Percentiles rank a stretch among this genome's conserved stretches.
Conservation (phyloP, 1,140 invertebrate species). For the Bombus terrestris region DNA sequence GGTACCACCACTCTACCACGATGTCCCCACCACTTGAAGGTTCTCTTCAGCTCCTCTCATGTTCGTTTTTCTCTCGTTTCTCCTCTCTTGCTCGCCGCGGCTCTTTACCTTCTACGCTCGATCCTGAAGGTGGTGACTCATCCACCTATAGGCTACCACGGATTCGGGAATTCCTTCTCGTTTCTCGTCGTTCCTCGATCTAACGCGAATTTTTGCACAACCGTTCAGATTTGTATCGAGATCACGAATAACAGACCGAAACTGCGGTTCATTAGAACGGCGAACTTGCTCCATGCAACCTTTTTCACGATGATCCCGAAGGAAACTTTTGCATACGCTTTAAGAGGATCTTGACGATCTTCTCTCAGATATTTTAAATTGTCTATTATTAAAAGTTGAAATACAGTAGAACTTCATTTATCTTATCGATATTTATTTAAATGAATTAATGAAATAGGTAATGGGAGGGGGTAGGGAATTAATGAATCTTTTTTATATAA, state of each 20-base stretch:
- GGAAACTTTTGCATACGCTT: neutral
- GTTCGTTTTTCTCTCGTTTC: constrained; percentile 58
- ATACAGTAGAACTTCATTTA: neutral
- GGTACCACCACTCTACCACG: constrained; percentile 59
- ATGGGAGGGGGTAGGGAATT: neutral
- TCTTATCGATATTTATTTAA: neutral
- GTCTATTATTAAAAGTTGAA: neutral
- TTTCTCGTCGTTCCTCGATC: constrained; percentile 53
- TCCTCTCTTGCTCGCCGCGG: constrained; percentile 41
- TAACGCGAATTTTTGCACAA: constrained; percentile 41
- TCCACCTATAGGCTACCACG: constrained; percentile 67
- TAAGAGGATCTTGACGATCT: neutral
- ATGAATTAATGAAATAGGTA: neutral
- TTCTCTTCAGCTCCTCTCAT: constrained; percentile 57
- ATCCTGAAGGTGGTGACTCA: constrained; percentile 70
- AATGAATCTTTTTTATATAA: no score
- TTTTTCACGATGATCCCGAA: neutral
- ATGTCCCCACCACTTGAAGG: constrained; percentile 59
- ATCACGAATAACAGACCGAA: constrained; percentile 29
- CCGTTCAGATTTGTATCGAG: constrained; percentile 31
- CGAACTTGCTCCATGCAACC: neutral
- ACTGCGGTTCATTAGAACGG: constrained; percentile 20
- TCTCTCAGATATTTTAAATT: neutral
- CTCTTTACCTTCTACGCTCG: constrained; percentile 65
- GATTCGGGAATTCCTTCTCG: constrained; percentile 72